Percentiles rank a stretch among this genome's conserved stretches.
Conservation (phyloP, 2,888 invertebrate genomes). For the Polia nebulosa region DNA sequence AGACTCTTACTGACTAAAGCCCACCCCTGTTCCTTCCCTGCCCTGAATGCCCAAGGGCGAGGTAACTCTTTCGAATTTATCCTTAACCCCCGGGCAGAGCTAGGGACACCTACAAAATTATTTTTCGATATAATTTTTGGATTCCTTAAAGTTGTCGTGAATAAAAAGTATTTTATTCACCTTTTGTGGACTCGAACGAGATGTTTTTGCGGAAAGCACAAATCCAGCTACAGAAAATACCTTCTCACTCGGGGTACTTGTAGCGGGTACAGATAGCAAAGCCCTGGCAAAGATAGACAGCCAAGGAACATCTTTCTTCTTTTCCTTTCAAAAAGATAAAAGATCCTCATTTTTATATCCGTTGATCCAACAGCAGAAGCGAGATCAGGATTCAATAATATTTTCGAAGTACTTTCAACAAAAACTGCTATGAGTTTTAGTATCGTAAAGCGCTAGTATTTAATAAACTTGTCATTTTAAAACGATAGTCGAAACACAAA, state of each 20-base stretch:
- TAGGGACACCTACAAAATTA: too few relatives aligned
- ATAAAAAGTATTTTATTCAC: constrained; percentile 7
- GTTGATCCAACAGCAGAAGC: neutral
- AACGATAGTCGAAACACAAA: too few relatives aligned
- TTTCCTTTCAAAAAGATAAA: neutral
- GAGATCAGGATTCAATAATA: too few relatives aligned
- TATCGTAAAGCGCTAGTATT: too few relatives aligned
- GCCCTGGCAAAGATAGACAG: neutral
- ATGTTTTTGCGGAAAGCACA: neutral
- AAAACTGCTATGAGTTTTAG: too few relatives aligned
- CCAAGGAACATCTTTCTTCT: neutral
- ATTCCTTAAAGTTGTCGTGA: neutral
- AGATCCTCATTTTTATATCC: neutral
- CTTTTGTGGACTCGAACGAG: neutral
- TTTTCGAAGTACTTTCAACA: too few relatives aligned
- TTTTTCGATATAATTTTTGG: neutral
- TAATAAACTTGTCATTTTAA: too few relatives aligned
- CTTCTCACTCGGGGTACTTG: neutral
- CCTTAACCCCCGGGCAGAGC: too few relatives aligned
- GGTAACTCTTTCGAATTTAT: too few relatives aligned
- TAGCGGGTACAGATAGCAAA: constrained; percentile 4
- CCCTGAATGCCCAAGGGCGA: too few relatives aligned
- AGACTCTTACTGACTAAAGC: too few relatives aligned
- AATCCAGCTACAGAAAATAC: constrained; percentile 6
- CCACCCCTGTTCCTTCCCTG: too few relatives aligned